A percentile compares a stretch with the other conserved stretches of the same genome.
Conservation (phyloP, 2,888 invertebrate species). For the Rhopalosiphum nymphaeae region DNA sequence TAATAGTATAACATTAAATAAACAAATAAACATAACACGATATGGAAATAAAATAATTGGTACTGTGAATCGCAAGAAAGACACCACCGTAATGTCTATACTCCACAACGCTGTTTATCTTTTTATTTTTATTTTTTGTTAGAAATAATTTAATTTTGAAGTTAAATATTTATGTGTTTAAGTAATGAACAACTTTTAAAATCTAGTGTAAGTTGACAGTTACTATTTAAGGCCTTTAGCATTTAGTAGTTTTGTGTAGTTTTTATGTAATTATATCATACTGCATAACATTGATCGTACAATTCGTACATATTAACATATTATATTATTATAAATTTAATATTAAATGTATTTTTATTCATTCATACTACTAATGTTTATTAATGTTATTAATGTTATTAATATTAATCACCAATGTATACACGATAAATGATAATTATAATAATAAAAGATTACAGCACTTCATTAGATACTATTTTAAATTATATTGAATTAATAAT, state of each 20-base stretch:
- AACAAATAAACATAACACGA: background rate
- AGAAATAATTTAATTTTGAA: background rate
- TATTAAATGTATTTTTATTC: background rate
- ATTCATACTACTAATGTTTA: background rate
- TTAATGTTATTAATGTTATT: background rate
- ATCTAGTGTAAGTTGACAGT: background rate
- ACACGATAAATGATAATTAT: background rate
- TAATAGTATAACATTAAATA: background rate
- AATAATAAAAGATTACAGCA: background rate
- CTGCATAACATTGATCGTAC: background rate
- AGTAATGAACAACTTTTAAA: background rate
- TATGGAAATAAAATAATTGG: background rate
- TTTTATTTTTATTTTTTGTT: background rate
- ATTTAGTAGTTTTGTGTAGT: background rate
- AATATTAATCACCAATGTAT: background rate
- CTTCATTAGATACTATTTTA: background rate
- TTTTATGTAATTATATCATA: background rate
- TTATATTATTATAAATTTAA: background rate
- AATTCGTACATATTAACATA: background rate
- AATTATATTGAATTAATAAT: background rate
- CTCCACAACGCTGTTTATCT: too few relatives aligned
- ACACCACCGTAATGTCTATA: background rate
- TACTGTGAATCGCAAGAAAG: background rate
- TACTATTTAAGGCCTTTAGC: background rate
- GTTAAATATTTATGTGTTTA: background rate